Percentiles rank a stretch among this genome's conserved stretches.
These are phyloP conservation scores for Osmerus eperlanus DNA, from an alignment of 2,113 vertebrate species.

Conservation along the genomic window DNA sequence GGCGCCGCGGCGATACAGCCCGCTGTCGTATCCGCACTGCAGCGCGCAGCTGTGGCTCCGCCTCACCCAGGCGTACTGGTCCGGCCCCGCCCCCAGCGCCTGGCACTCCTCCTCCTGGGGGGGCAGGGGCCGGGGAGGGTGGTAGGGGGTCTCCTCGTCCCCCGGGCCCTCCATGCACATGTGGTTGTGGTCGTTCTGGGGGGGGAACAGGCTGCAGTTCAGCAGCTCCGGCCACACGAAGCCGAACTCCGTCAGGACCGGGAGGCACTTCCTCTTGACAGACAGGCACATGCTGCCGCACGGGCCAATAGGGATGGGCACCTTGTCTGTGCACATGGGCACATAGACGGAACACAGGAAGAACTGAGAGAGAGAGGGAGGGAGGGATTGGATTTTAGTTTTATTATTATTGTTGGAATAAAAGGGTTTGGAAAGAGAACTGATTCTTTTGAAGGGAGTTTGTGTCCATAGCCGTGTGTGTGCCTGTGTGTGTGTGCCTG, in stretches of 20 bases:
- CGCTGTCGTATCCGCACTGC: slow-evolving; percentile 93
- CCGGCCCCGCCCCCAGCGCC: slow-evolving; percentile 76
- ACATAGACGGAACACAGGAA: slow-evolving; percentile 98
- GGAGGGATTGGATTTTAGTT: not conserved
- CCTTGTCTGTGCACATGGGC: slow-evolving; percentile 99
- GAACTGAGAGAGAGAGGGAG: slow-evolving; percentile 72
- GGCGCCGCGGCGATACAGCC: slow-evolving; percentile 86
- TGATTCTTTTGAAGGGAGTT: not conserved
- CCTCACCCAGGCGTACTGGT: slow-evolving; percentile 95
- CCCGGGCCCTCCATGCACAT: slow-evolving; percentile 99
- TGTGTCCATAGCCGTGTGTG: not conserved
- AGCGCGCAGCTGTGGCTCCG: slow-evolving; percentile 88
- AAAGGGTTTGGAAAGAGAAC: too few species aligned
- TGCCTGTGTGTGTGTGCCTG: not conserved
- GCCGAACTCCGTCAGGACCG: slow-evolving; percentile 93
- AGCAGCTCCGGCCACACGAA: slow-evolving; percentile 93
- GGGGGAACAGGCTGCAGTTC: slow-evolving; percentile 97
- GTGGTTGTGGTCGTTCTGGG: slow-evolving; percentile 97
- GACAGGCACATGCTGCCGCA: slow-evolving; percentile 97
- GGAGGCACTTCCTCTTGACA: slow-evolving; percentile 92
- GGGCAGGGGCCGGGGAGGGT: slow-evolving; percentile 76
- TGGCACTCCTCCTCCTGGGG: slow-evolving; percentile 92
- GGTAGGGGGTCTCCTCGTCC: slow-evolving; percentile 86
- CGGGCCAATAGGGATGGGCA: slow-evolving; percentile 94
- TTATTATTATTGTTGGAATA: too few species aligned